Evolutionary conservation across 2,113 vertebrate genomes (phyloP).

Genomic region (Toxotes jaculatrix): DNA sequence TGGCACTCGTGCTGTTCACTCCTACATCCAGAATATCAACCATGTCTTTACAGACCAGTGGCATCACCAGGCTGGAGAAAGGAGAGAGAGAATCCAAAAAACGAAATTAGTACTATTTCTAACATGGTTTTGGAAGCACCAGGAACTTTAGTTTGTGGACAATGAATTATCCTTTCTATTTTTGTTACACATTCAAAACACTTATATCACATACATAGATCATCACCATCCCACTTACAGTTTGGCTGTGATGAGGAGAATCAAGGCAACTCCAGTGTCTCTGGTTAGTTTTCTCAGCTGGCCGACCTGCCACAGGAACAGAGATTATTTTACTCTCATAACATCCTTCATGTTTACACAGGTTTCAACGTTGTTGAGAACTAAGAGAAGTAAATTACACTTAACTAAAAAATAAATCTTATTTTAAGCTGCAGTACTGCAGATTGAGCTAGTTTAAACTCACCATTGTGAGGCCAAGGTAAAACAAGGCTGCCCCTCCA

Average conservation of each 20-base stretch:
- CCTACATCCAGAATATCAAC: conserved; percentile 92
- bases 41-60: conserved; percentile 97
- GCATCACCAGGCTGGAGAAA: conserved; percentile 90
- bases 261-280: conserved; percentile 92
- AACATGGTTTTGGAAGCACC: no score
- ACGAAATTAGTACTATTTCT: neutral
- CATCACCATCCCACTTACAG: conserved; percentile 86
- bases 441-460: neutral
- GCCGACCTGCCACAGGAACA: conserved; percentile 79
- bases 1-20: conserved; percentile 83
- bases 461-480: conserved; percentile 97
- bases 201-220: neutral
- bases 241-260: conserved; percentile 98
- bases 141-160: no score
- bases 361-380: no score
- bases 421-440: neutral
- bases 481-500: conserved; percentile 96
- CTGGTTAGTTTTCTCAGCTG: conserved; percentile 93
- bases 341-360: neutral
- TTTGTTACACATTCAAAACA: no score
- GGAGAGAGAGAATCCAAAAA: neutral
- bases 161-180: no score
- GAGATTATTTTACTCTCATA: neutral
- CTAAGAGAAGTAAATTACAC: neutral
- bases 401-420: neutral